Base-by-base conservation (phyloP, 30 jellyfish, hydroid and myxozoan genomes). In the Hydractinia echinata region DNA sequence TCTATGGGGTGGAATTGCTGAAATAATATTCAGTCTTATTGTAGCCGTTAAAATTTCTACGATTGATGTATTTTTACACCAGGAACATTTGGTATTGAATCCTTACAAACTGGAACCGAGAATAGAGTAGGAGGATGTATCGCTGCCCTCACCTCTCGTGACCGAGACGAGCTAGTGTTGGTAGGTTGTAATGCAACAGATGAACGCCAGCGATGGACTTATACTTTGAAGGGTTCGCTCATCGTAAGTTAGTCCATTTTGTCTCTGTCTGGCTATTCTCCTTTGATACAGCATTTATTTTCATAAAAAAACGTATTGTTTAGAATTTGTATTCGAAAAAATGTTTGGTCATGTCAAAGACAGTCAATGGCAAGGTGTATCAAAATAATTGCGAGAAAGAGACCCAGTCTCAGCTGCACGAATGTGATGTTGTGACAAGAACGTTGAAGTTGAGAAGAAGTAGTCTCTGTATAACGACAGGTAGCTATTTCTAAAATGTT, bases 1-100 rank as follows among this genome's bases (percentile, higher is more conserved):
- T 30, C 44, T 30, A 30, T 30, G 44, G 44, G 44, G 44, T 30
- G 44, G 44, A 30, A 30, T 30, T 30, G 44, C 44, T 30, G 44
- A 30, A 30, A 30, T 30, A 30, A 30, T 30, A 30, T 30, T 30
- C 44, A 1, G 44, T 2, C 44, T 30, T 30, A 30, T 30, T 30
- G 44, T 30, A 30, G 2, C 44, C 44, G 1, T 30, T 30, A 30
- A 30, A 30, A 30, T 30, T 30, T 30, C 44, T 30, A 30, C 44
- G 44, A 30, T 30, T 30, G 44, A 30, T 30, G 44, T 30, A 30
- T 30, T 30, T 30, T 30, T 20, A 5, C 61, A 18, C 10, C 51
- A 92, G 98, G 98, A n/a, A 51, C 95, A n/a, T 92, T 92, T 66
- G 98, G 98, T 4, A 87, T 92, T 64, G 98, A 92, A 72, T 83